Conservation (phyloP, 2,113 vertebrate species). For the Halichoerus grypus region DNA sequence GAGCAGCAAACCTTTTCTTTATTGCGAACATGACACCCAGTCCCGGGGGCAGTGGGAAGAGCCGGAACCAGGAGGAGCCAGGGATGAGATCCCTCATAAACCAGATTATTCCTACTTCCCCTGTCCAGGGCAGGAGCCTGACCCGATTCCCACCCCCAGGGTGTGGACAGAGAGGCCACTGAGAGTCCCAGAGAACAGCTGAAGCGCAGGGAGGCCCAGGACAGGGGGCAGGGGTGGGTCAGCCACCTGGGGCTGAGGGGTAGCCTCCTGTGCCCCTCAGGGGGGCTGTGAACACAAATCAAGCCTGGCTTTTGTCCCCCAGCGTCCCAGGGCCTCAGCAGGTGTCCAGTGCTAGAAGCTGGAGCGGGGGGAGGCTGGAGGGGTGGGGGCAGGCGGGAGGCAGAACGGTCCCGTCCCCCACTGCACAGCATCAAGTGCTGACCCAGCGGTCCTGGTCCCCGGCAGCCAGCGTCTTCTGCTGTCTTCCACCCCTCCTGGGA, state of each 20-base stretch:
- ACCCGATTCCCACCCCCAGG: background rate
- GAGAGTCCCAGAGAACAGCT: background rate
- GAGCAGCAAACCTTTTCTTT: background rate
- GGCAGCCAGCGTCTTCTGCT: background rate
- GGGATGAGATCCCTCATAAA: background rate
- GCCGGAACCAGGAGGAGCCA: too few species aligned
- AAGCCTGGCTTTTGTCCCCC: rapidly evolving
- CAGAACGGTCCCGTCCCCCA: background rate
- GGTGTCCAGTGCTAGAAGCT: background rate
- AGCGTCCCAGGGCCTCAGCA: rapidly evolving
- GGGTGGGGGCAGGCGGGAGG: background rate
- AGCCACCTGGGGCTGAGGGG: too few species aligned
- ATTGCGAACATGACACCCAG: background rate
- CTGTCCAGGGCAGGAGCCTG: background rate
- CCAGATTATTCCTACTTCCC: background rate
- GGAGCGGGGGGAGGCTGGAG: background rate
- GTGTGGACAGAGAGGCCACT: background rate
- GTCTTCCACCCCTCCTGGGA: background rate
- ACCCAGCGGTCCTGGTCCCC: slow-evolving; percentile 47
- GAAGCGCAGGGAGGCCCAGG: background rate
- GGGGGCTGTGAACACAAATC: background rate
- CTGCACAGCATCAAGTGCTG: background rate
- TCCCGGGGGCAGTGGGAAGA: background rate
- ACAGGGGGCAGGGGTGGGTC: background rate
- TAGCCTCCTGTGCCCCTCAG: rapidly evolving